phyloP scores from a whole-genome alignment of 2,888 invertebrate species.

The Busseola fusca region DNA sequence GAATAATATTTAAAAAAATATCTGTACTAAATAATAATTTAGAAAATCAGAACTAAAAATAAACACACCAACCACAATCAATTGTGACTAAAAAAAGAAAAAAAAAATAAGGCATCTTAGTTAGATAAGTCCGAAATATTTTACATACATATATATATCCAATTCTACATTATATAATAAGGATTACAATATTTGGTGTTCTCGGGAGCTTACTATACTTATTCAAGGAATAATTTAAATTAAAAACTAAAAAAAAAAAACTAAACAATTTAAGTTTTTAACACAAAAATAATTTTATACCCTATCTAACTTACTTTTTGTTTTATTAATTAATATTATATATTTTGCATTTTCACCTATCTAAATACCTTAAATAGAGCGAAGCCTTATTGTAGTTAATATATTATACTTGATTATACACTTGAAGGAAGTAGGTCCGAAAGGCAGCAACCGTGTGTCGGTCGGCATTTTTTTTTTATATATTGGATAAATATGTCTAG shows the following conservation, averaged over 20 bases:
- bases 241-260: constrained; percentile 14
- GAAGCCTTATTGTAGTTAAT: constrained; percentile 54
- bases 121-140: constrained; percentile 53
- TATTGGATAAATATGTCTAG: constrained; percentile 58
- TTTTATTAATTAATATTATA: constrained; percentile 57
- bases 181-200: constrained; percentile 67
- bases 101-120: constrained; percentile 59
- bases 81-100: constrained; percentile 51
- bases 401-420: constrained; percentile 51
- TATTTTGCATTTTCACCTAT: constrained; percentile 65
- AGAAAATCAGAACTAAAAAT: not conserved
- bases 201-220: constrained; percentile 81
- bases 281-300: constrained; percentile 55
- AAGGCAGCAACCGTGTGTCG: constrained; percentile 55
- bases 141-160: constrained; percentile 63
- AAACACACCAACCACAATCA: constrained; percentile 54
- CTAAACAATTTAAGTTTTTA: constrained; percentile 23
- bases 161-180: constrained; percentile 63
- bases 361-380: constrained; percentile 60
- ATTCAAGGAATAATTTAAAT: constrained; percentile 59
- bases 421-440: constrained; percentile 62
- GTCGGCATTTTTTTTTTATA: constrained; percentile 55
- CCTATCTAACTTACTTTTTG: constrained; percentile 62
- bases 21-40: not conserved
- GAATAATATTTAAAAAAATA: not conserved